A percentile compares a stretch with the other conserved stretches of the same genome.
Conservation (phyloP, 2,113 vertebrate genomes). For the Alethe diademata region DNA sequence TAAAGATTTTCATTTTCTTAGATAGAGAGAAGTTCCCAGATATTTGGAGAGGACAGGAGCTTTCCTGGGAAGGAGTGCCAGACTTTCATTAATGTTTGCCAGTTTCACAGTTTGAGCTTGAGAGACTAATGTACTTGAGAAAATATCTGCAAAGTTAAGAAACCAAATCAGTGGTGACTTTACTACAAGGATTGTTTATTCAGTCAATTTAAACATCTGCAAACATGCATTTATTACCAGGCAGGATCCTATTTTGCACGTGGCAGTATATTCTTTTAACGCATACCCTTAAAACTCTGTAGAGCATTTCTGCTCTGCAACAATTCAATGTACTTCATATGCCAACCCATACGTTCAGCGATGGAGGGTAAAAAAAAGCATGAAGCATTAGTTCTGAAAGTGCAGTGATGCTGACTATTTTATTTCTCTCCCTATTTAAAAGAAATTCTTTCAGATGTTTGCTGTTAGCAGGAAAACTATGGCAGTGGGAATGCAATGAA, state of each 20-base stretch:
- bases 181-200: background rate
- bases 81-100: background rate
- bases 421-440: background rate
- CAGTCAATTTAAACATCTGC: background rate
- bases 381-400: background rate
- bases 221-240: background rate
- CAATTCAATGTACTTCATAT: background rate
- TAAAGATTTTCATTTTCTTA: background rate
- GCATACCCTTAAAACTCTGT: background rate
- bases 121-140: background rate
- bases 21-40: background rate
- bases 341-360: background rate
- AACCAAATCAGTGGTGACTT: background rate
- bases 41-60: background rate
- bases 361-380: background rate
- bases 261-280: background rate
- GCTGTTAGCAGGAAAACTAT: background rate
- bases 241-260: background rate
- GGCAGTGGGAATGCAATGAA: background rate
- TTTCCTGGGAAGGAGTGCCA: background rate
- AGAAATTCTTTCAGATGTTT: background rate
- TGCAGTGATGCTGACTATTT: background rate
- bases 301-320: background rate
- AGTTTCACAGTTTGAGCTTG: background rate
- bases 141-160: background rate